phyloP scores from a whole-genome alignment of 2,113 vertebrate species.

The Brachypteracias leptosomus region DNA sequence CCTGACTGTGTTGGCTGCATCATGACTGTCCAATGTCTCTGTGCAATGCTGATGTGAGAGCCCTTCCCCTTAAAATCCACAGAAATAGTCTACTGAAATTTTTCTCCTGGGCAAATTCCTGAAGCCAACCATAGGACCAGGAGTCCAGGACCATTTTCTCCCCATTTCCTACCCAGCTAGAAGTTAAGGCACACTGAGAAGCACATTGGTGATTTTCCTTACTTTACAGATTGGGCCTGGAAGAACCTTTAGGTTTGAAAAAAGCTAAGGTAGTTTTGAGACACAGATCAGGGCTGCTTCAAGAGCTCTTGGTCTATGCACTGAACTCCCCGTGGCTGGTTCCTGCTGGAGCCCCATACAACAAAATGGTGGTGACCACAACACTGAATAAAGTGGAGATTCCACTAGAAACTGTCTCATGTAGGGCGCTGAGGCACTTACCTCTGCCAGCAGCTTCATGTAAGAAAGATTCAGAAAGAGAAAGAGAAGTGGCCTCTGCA shows the following conservation, averaged over 20 bases:
- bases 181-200: neutral
- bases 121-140: neutral
- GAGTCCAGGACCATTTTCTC: neutral
- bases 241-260: neutral
- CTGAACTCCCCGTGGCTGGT: neutral
- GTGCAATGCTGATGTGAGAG: neutral
- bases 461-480: neutral
- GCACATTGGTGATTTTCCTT: neutral
- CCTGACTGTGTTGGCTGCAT: neutral
- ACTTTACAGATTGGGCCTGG: neutral
- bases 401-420: neutral
- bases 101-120: neutral
- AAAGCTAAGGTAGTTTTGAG: neutral
- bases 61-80: neutral
- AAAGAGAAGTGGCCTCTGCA: neutral
- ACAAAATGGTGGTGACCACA: neutral
- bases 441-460: neutral
- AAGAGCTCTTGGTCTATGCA: neutral
- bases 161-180: neutral
- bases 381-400: neutral
- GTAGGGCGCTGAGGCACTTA: neutral
- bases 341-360: neutral
- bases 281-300: neutral
- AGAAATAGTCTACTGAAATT: neutral
- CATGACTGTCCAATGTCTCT: rapidly evolving